These are phyloP conservation scores for Euthynnus affinis DNA, from an alignment of 2,797 vertebrate species.

Conservation along the genomic window DNA sequence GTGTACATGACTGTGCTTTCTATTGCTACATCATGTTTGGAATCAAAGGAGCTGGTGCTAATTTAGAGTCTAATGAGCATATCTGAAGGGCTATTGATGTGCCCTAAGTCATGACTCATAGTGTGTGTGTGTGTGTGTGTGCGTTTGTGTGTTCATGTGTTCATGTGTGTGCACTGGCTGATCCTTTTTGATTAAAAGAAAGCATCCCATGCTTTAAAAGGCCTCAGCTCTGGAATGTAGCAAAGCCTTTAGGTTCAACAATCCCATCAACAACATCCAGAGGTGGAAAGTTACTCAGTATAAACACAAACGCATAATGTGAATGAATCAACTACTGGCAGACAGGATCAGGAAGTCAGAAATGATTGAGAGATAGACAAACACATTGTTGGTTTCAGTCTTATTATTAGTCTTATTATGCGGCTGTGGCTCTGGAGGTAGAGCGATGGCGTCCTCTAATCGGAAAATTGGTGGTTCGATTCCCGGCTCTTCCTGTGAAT, in stretches of 20 bases:
- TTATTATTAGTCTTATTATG: too few relatives aligned
- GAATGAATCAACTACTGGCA: too few relatives aligned
- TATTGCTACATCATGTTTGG: slow-evolving; percentile 10
- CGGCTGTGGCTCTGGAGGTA: too few relatives aligned
- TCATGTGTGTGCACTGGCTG: not conserved
- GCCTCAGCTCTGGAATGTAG: not conserved
- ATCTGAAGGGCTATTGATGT: slow-evolving; percentile 39
- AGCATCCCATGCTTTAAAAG: slow-evolving; percentile 2
- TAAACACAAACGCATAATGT: too few relatives aligned
- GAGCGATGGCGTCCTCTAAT: too few relatives aligned
- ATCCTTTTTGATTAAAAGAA: slow-evolving; percentile 25
- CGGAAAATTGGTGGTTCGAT: too few relatives aligned
- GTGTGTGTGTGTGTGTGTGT: slow-evolving; percentile 8
- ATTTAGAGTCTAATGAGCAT: slow-evolving; percentile 41
- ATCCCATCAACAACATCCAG: slow-evolving; percentile 1
- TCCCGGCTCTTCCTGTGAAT: too few relatives aligned
- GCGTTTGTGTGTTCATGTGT: not conserved
- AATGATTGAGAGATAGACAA: too few relatives aligned
- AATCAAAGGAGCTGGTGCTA: slow-evolving; percentile 41
- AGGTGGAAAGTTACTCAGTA: slow-evolving; percentile 1
- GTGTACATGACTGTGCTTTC: not conserved
- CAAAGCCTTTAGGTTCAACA: slow-evolving; percentile 3
- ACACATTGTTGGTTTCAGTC: too few relatives aligned
- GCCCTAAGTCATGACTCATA: slow-evolving; percentile 18
- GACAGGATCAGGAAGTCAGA: too few relatives aligned